Evolutionary conservation across 2,113 vertebrate genomes (phyloP).

Genomic region (Aspiorhynchus laticeps): DNA sequence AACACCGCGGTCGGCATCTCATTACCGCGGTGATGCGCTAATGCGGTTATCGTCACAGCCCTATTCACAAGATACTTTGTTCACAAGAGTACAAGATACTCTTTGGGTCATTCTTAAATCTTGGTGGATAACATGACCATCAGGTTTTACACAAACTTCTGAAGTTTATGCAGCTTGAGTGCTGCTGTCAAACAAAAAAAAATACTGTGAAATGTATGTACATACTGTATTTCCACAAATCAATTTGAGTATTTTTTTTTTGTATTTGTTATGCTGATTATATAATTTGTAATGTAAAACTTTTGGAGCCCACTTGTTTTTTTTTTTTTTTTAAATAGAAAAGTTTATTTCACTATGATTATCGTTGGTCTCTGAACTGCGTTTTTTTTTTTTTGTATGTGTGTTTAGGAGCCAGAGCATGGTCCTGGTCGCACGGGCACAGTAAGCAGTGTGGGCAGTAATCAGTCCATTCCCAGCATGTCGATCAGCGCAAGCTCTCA

Average conservation of each 20-base stretch:
- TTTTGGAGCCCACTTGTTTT: no score
- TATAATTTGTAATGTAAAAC: no score
- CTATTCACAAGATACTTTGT: no score
- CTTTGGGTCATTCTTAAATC: constrained; percentile 1
- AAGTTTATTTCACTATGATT: not conserved
- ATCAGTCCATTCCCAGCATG: constrained; percentile 99
- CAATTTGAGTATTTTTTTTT: no score
- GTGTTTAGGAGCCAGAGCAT: constrained; percentile 87
- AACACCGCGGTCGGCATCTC: no score
- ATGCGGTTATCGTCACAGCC: no score
- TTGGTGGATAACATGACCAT: not conserved
- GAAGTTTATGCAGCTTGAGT: not conserved
- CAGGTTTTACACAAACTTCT: not conserved
- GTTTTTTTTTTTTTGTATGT: not conserved
- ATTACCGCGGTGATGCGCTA: no score
- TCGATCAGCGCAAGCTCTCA: constrained; percentile 99
- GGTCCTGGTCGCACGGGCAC: constrained; percentile 90
- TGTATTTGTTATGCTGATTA: no score
- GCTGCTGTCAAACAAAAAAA: no score
- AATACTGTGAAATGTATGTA: no score
- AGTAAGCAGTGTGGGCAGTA: constrained; percentile 98
- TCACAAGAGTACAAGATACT: not conserved
- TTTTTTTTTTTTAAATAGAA: no score
- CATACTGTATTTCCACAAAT: no score
- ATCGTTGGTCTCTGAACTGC: not conserved